A percentile compares a stretch with the other conserved stretches of the same genome.
These are phyloP conservation scores for Tyrophagus putrescentiae DNA, from an alignment of 1,140 invertebrate species.

Conservation along the genomic window DNA sequence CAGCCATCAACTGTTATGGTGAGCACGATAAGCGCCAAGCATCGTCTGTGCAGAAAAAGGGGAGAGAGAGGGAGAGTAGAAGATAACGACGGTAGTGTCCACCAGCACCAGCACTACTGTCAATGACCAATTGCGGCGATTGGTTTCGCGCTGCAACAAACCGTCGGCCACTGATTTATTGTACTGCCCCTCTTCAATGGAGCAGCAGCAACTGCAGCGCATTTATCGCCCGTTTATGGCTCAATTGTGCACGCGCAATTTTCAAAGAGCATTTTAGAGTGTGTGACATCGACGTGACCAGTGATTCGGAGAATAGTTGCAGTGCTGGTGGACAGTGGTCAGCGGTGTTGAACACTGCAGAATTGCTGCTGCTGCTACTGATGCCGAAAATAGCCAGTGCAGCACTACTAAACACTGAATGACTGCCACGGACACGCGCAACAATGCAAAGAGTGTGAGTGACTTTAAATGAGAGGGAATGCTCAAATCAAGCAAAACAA, in stretches of 20 bases:
- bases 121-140: no score
- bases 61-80: slow-evolving; percentile 1
- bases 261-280: slow-evolving; percentile 7
- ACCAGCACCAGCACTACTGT: no score
- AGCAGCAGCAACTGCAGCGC: not conserved
- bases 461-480: no score
- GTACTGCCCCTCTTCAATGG: not conserved
- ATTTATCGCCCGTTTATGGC: slow-evolving; percentile 5
- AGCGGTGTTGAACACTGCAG: no score
- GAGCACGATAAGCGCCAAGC: not conserved
- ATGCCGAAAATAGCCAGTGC: no score
- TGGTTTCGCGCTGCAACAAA: no score
- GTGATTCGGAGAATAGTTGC: not conserved
- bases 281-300: no score
- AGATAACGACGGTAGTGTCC: no score
- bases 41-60: not conserved
- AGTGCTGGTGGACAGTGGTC: not conserved
- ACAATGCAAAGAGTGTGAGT: not conserved
- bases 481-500: not conserved
- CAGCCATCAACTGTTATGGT: not conserved
- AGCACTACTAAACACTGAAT: no score
- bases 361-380: no score
- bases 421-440: not conserved
- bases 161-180: no score
- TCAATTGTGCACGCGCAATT: slow-evolving; percentile 1